phyloP scores from a whole-genome alignment of 2,113 vertebrate genomes.

The Crotalus viridis region DNA sequence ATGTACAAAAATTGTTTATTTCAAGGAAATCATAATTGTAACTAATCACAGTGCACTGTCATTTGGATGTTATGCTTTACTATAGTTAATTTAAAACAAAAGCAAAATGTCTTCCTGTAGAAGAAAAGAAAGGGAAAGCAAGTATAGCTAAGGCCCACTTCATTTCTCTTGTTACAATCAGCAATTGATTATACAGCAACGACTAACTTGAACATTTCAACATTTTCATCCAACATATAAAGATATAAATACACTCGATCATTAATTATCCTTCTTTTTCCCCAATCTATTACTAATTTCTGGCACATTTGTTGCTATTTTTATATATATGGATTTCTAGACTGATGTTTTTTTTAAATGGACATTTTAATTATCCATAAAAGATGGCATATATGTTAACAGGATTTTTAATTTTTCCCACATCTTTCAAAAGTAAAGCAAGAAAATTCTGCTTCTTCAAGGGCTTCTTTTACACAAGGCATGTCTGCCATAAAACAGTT shows the following conservation, averaged over 20 bases:
- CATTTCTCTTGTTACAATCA: background rate
- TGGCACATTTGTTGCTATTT: background rate
- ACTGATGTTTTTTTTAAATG: background rate
- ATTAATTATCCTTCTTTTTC: background rate
- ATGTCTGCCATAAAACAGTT: slow-evolving; percentile 64
- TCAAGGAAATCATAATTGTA: background rate
- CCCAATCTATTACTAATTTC: background rate
- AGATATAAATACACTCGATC: background rate
- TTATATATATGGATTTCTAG: background rate
- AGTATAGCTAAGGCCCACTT: background rate
- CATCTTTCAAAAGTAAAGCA: slow-evolving; percentile 53
- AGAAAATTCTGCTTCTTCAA: slow-evolving; percentile 59
- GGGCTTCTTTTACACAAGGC: slow-evolving; percentile 59
- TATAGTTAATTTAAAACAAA: background rate
- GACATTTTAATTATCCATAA: slow-evolving; percentile 29
- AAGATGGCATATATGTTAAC: slow-evolving; percentile 39
- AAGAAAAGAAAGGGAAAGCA: background rate
- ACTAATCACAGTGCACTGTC: background rate
- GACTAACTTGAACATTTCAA: background rate
- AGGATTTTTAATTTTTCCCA: slow-evolving; percentile 56
- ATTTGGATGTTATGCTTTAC: background rate
- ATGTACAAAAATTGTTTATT: background rate
- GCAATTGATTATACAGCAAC: background rate
- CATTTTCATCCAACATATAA: background rate
- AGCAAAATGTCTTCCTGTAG: background rate